Base-by-base conservation (phyloP, 2,888 invertebrate species). In the Acanthacorydalis orientalis region DNA sequence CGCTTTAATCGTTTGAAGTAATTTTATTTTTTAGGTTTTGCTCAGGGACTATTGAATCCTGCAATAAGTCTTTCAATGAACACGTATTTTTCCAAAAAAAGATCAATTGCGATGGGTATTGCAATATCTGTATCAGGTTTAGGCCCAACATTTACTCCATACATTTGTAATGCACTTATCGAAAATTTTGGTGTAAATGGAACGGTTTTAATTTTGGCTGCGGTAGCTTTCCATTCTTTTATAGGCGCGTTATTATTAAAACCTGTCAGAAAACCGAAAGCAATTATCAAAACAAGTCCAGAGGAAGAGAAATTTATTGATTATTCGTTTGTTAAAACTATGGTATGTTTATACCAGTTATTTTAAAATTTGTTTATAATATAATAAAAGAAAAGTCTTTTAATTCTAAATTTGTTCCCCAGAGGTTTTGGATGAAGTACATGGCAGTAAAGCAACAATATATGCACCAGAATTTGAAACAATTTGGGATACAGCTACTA, bases 71-170 rank as follows among this genome's bases (percentile, higher is more conserved):
- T 72, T 43, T 69, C 70, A 0, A 57, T 68, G 32, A 70, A 70
- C 51, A 63, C 68, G 2, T 72, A 71, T 51, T 72, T 72, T 55
- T 64, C 64, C 44, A 62, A 66, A 54, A 64, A 62, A 53, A 62
- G 72, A 43, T 68, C 68, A 31, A 52, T 69, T 47, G 72, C 72
- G 2, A 62, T 69, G 53, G 69, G 69, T 37, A 56, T 69, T 15
- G 63, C 67, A 9, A 64, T 69, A 42, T 69, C 71, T 7, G 59
- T 69, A 34, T 67, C 68, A 2, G 68, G 68, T 32, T 51, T 72
- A 23, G 65, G 68, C 0, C 67, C 70, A 1, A 67, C 71, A 34
- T 52, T 70, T 34, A 68, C 70, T 65, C 71, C 72, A 1, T 62
- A 68, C 46, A 50, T 71, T 31, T 66, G 69, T 53, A 65, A 65